Base-by-base conservation (phyloP, 2,113 vertebrate species). In the Atherinomorus stipes region DNA sequence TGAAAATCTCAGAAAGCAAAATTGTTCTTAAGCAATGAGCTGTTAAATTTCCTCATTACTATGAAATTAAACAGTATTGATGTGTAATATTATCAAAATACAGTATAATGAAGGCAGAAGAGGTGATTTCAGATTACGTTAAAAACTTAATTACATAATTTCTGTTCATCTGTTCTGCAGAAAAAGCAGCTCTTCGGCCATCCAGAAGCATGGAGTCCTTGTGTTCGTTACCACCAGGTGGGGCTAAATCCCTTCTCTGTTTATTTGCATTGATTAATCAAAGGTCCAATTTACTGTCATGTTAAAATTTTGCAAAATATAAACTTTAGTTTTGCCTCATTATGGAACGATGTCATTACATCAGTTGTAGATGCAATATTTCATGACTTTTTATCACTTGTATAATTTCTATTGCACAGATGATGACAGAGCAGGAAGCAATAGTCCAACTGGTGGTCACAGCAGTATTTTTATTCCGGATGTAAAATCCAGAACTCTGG, bases 161-260 rank as follows among this genome's bases (percentile, higher is more conserved):
- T 4, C 9, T 62, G 21, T 34, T 37, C 56, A 23, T 38, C 71
- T 4, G 19, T 25, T 83, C 78, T 76, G 83, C 94, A 98, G 98
- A 98, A 91, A 99, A 98, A 89, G 91, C 95, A 74, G 93, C 95
- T 37, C 96, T 99, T 62, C 94, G 97, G 11, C 96, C 97, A 0
- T 96, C 97, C 18, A 98, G 98, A 91, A 99, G 98, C 88, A 99
- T 99, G 98, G 98, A 99, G 83, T 99, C 98, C 0, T 90, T 99
- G 85, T 98, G 97, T 78, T 97, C 97, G 38, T 84, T 96, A 74
- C 94, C 97, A 67, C 94, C 96, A 92, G 98, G 98, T 99, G 85
- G 93, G 93, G 67, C 64, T 74, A 78, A 26, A 86, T 53, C 22
- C 11, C 51, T 18, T 5, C 11, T 13, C 11, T 51, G 31, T 18